phyloP scores from a whole-genome alignment of 2,113 vertebrate genomes.

The Eudorcas thomsonii region DNA sequence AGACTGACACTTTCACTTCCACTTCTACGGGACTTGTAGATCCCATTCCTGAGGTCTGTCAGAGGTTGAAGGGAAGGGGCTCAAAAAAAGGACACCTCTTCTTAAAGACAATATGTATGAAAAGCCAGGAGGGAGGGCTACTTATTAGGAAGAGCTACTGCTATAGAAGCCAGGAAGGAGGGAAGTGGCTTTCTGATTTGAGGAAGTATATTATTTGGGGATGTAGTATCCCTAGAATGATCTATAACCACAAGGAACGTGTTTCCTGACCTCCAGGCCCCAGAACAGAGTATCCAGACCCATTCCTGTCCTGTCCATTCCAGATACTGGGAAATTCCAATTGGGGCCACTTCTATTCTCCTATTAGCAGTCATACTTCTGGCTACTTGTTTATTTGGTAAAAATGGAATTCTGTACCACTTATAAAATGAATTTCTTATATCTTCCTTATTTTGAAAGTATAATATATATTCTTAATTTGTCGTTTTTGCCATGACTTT shows the following conservation, averaged over 20 bases:
- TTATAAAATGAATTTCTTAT: constrained; percentile 46
- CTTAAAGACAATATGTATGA: not conserved
- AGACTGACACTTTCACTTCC: not conserved
- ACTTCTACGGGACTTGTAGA: not conserved
- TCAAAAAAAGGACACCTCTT: not conserved
- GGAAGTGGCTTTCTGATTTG: not conserved
- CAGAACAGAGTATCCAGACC: not conserved
- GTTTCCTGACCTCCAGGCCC: not conserved
- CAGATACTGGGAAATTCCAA: constrained; percentile 30
- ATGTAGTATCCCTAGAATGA: not conserved
- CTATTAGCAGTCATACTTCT: constrained; percentile 21
- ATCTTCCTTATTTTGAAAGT: constrained; percentile 57
- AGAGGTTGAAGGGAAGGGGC: not conserved
- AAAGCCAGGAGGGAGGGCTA: not conserved
- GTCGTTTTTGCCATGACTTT: constrained; percentile 19
- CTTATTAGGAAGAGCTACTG: not conserved
- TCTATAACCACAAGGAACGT: not conserved
- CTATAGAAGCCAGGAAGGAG: not conserved
- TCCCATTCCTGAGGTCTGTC: not conserved
- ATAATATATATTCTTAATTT: constrained; percentile 40
- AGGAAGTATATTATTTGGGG: constrained; percentile 9
- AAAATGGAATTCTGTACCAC: constrained; percentile 47
- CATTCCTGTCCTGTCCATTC: not conserved
- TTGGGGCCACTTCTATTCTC: constrained; percentile 27
- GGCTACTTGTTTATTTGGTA: constrained; percentile 58